Evolutionary conservation across 2,113 vertebrate genomes (phyloP), one percentile per base, ranked within the genome.

Genomic region (Siphamia tubifer): DNA sequence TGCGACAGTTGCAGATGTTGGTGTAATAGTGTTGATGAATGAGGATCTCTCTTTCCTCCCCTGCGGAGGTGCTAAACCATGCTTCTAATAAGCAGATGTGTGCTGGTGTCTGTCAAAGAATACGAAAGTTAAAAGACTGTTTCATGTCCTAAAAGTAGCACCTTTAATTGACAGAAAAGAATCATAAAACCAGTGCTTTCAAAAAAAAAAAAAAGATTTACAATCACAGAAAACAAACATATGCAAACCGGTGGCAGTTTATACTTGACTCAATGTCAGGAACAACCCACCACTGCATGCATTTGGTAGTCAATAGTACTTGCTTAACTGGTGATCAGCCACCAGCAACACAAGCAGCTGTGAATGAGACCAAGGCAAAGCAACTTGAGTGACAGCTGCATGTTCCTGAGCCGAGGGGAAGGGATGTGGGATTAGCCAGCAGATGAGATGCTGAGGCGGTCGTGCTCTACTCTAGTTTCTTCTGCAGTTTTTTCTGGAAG

Each of bases 401-500:
- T 52, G 79, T 87, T 88, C 84, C 93, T 94, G 94, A 95, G 93
- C 89, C 10, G 7, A 65, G 40, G 55, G 31, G 35, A 54, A 62
- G 53, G 77, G 83, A 17, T n/a, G 39, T 24, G 31, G 77, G 73
- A 45, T 42, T 48, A 71, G 77, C 28, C 40, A 25, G 69, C 23
- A 44, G 75, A 70, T 77, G 73, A 73, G 68, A 47, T 64, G 55
- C 66, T 63, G 61, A 51, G 45, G 44, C 35, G 62, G 39, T 56
- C 2, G 16, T 25, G 27, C n/a, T 79, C 94, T 92, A 99, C 70
- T 94, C 94, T 70, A 99, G 93, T 77, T 97, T 99, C 87, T 98
- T 91, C 88, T 97, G 96, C 72, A 99, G 90, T 83, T 96, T 98
- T 75, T 94, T 97, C 87, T 96, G 95, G 85, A 98, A 97, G 77